These are phyloP conservation scores for Ciona savignyi DNA, from an alignment of 23 tunicate species.

Conservation along the genomic window DNA sequence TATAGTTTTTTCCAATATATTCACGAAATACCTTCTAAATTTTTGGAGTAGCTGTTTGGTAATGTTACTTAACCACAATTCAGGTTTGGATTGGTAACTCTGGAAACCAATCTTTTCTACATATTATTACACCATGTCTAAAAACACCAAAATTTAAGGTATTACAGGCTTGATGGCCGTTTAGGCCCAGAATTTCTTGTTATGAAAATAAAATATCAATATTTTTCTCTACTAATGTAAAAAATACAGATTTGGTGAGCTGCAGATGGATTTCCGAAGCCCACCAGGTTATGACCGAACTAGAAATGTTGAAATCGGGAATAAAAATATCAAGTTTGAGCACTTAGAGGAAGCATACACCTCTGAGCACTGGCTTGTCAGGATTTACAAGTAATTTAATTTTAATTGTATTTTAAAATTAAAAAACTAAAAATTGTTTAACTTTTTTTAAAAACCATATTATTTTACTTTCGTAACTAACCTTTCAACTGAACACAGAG, in stretches of 20 bases:
- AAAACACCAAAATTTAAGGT: background rate
- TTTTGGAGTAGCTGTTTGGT: too few species aligned
- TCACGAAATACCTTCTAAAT: too few species aligned
- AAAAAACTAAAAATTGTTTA: too few species aligned
- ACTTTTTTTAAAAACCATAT: background rate
- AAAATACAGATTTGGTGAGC: constrained; percentile 80
- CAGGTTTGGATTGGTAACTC: too few species aligned
- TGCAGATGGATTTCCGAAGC: constrained; percentile 79
- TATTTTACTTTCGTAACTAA: background rate
- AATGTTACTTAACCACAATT: too few species aligned
- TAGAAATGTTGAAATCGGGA: constrained; percentile 96
- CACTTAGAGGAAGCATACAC: constrained; percentile 98
- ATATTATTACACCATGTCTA: background rate
- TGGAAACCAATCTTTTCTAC: too few species aligned
- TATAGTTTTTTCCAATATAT: too few species aligned
- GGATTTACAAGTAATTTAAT: constrained; percentile 72
- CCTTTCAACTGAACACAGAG: constrained; percentile 42
- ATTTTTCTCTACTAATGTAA: background rate
- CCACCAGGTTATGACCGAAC: constrained; percentile 94
- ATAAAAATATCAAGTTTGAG: constrained; percentile 87
- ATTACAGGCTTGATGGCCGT: background rate
- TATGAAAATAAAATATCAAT: background rate
- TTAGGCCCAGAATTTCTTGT: background rate
- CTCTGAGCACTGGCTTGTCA: constrained; percentile 97
- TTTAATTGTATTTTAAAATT: background rate